These are phyloP conservation scores for Calosoma granatense DNA, from an alignment of 1,140 invertebrate genomes.

Conservation along the genomic window DNA sequence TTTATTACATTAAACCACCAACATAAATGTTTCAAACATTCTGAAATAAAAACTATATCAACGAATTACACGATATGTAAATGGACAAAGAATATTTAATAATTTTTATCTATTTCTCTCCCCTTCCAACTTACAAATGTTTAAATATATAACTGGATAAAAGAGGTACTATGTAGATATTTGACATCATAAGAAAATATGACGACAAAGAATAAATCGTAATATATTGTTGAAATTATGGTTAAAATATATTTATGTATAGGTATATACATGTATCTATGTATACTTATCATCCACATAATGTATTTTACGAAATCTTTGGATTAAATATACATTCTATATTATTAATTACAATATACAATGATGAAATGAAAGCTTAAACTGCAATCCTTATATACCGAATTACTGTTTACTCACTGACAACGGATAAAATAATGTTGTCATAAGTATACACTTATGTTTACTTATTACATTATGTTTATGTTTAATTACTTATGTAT, in stretches of 20 bases:
- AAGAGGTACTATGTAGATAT: background rate
- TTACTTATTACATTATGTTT: too few relatives aligned
- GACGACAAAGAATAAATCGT: background rate
- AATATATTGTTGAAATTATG: background rate
- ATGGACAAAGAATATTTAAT: too few relatives aligned
- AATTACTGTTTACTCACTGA: background rate
- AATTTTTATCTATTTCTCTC: background rate
- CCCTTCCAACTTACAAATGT: background rate
- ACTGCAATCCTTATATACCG: background rate
- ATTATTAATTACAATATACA: background rate
- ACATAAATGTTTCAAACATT: background rate
- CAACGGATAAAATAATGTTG: background rate
- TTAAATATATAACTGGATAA: background rate
- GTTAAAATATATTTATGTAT: background rate
- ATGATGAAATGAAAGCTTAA: background rate
- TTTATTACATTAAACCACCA: background rate
- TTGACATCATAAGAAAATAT: background rate
- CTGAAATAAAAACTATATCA: background rate
- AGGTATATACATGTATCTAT: background rate
- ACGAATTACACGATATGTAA: background rate
- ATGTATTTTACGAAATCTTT: too few relatives aligned
- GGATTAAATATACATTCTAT: too few relatives aligned
- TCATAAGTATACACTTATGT: too few relatives aligned
- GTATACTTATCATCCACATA: background rate
- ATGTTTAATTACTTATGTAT: too few relatives aligned